A percentile compares a stretch with the other conserved stretches of the same genome.
phyloP scores from a whole-genome alignment of 1,140 invertebrate species.

The Globodera rostochiensis region DNA sequence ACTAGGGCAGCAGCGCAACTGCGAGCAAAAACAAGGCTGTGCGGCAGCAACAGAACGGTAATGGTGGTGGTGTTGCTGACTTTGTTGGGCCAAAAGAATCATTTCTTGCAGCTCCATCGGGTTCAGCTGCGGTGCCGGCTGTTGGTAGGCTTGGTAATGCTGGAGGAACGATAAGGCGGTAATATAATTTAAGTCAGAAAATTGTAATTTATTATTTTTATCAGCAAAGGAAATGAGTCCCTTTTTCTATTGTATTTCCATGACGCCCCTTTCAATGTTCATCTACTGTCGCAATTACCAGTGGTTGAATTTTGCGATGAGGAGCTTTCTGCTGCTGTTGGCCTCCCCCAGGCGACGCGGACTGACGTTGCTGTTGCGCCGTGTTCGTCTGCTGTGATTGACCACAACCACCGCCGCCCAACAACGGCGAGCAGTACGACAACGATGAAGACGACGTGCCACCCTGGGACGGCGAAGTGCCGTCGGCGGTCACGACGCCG shows the following conservation, averaged over 20 bases:
- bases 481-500: slow-evolving; percentile 5
- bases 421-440: slow-evolving; percentile 7
- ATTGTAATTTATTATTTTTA: too few relatives aligned
- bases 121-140: slow-evolving; percentile 20
- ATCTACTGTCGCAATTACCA: neutral
- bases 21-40: neutral
- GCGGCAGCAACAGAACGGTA: neutral
- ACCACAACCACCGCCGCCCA: neutral
- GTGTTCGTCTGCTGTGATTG: neutral
- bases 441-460: neutral
- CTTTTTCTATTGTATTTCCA: neutral
- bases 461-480: slow-evolving; percentile 16
- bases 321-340: neutral
- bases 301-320: slow-evolving; percentile 26
- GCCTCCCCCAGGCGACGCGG: neutral
- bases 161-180: neutral
- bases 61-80: slow-evolving; percentile 9
- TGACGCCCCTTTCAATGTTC: neutral
- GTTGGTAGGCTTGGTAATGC: slow-evolving; percentile 31
- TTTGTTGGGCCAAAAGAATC: neutral
- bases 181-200: neutral
- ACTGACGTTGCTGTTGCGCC: neutral
- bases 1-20: neutral
- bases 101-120: slow-evolving; percentile 18
- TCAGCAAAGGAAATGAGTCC: too few relatives aligned